Conservation (phyloP, 2,888 invertebrate genomes). For the Hedychridium roseum region DNA sequence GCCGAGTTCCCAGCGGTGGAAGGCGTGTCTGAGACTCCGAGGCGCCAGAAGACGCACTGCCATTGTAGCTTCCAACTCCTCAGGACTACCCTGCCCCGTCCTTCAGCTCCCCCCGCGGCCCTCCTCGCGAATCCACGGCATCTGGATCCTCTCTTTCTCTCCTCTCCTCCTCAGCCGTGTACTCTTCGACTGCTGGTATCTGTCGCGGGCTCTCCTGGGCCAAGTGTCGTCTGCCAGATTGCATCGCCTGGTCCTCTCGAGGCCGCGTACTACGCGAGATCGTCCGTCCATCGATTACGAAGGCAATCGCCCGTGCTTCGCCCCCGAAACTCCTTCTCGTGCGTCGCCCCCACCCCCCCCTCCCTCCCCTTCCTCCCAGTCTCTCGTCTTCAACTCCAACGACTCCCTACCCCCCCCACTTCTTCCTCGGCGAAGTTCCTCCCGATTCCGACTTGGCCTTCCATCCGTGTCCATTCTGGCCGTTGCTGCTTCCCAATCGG, state of each 20-base stretch:
- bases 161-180: slow-evolving; percentile 10
- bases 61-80: slow-evolving; percentile 45
- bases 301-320: slow-evolving; percentile 25
- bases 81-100: slow-evolving; percentile 19
- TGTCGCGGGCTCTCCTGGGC: slow-evolving; percentile 11
- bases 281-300: slow-evolving; percentile 20
- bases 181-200: slow-evolving; percentile 21
- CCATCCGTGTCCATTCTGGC: no score
- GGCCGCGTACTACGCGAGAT: slow-evolving; percentile 11
- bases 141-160: slow-evolving; percentile 1
- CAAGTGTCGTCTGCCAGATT: slow-evolving; percentile 30
- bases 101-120: slow-evolving; percentile 5
- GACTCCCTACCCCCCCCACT: no score
- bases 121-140: no score
- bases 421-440: no score
- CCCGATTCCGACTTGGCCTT: no score
- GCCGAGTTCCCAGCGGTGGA: slow-evolving; percentile 23
- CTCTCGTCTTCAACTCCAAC: no score
- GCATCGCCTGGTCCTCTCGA: not conserved
- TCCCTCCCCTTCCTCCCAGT: no score
- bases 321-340: slow-evolving; percentile 6
- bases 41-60: slow-evolving; percentile 59
- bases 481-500: no score
- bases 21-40: slow-evolving; percentile 53
- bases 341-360: slow-evolving; percentile 8